Evolutionary conservation across 1,140 invertebrate genomes (phyloP), one percentile per base, ranked within the genome.

Genomic region (Stenopsyche tienmushanensis): DNA sequence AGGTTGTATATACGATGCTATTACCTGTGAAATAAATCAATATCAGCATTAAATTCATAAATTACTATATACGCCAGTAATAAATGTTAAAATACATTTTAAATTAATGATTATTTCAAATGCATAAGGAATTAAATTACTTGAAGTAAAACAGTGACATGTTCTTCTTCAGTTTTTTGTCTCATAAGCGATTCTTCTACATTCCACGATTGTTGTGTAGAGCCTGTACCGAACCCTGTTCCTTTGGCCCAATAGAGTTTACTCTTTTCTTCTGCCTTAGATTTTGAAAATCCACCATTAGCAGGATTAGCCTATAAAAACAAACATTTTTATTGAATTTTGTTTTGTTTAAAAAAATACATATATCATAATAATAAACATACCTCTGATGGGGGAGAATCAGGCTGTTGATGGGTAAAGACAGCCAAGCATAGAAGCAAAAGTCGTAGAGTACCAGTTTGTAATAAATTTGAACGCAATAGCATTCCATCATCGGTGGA

Each of bases 191-290:
- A 93, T 72, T 96, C 91, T 72, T 97, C 94, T 8, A 97, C 92
- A 77, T 98, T 95, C 95, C 95, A 98, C 24, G 91, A 92, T 72
- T 96, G 94, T 59, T 93, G 90, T 1, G 93, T 97, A 1, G 93
- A 96, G 1, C 96, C 96, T 0, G 94, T 96, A 10, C 95, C 96
- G 78, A 96, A 98, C 2, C 96, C 96, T 0, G 94, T 95, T 5
- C 88, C 90, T 74, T 97, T 97, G 0, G 94, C 95, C 94, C 94
- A 98, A 77, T 96, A 97, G 65, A 92, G 81, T 73, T 96, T 92
- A 1, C 87, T 87, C 70, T 93, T 92, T 62, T 92, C 89, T 72
- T 90, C 88, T 21, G 76, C 76, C 55, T 79, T 80, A 20, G 75
- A 72, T 3, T 71, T 72, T 17, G 73, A 73, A 1, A 76, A 74